Evolutionary conservation across 2,113 vertebrate species (phyloP), one percentile per base, ranked within the genome.

Genomic region (Quiscalus mexicanus): DNA sequence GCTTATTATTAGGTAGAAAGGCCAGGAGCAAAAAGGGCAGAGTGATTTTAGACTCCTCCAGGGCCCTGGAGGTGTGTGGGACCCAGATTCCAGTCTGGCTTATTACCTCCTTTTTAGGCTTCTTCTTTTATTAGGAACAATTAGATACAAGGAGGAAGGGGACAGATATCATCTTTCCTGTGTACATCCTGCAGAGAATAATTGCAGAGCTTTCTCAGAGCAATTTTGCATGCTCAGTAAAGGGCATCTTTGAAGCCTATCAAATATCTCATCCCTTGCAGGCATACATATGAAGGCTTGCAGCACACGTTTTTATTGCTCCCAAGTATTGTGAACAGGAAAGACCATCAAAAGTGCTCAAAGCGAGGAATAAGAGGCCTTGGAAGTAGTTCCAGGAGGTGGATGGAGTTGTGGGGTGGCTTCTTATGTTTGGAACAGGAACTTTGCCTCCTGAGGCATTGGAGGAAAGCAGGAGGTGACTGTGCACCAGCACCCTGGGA

Each of bases 181-280:
- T 77, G 80, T 94, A 92, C 53, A 75, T 86, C 73, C 80, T 90
- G 83, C 88, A 90, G 90, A 92, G 90, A 92, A 68, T 92, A 95
- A 97, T 74, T 84, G 87, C 85, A 64, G 76, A 89, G 85, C 95
- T 95, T 86, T 87, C 85, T 50, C 76, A 71, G 69, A 93, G 85
- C 93, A 90, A 93, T 97, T 93, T 6, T 93, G 73, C 60, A 47
- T 76, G 83, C 77, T 94, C 58, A 60, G 52, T 93, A 92, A 94
- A 95, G 95, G 95, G 95, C 79, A 86, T 75, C 79, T 95, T 95
- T 82, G 65, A 88, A 89, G 37, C 56, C 91, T 90, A 94, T 95
- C 90, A 87, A 67, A 50, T 94, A 80, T 69, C 88, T 93, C 42
- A 76, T 63, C 49, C 88, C 73, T 96, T 16, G 9, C 12, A 87